phyloP scores from a whole-genome alignment of 1,140 invertebrate species.

The Rhopalosiphum padi region DNA sequence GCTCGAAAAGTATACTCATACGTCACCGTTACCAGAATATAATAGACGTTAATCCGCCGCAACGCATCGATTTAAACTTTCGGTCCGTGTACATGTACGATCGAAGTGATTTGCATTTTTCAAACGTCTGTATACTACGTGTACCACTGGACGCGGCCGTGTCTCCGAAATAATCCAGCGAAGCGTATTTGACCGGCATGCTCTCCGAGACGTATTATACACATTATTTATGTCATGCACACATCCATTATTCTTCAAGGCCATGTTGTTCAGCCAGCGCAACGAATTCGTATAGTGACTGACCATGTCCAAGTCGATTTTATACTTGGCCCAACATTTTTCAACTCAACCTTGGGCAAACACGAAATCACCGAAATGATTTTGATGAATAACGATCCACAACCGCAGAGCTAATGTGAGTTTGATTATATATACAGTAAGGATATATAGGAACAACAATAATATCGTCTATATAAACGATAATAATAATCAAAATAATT shows the following conservation, averaged over 20 bases:
- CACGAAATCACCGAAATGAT: neutral
- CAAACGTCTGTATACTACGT: neutral
- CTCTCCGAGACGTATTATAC: neutral
- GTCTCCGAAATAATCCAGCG: neutral
- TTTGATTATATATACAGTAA: neutral
- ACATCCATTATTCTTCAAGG: slow-evolving; percentile 16
- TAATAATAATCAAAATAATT: too few species aligned
- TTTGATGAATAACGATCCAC: neutral
- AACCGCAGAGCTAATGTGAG: neutral
- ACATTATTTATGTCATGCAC: neutral
- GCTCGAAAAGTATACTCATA: neutral
- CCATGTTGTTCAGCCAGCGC: neutral
- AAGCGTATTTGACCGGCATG: neutral
- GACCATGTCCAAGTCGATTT: slow-evolving; percentile 12
- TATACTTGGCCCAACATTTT: neutral
- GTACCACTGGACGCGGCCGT: neutral
- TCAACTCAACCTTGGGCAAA: slow-evolving; percentile 7
- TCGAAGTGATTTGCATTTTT: slow-evolving; percentile 9
- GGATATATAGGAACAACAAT: neutral
- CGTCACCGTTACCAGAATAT: neutral
- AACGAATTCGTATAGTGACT: slow-evolving; percentile 26
- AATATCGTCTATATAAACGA: neutral
- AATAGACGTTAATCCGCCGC: neutral
- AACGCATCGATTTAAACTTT: neutral
- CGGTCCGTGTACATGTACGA: neutral